These are phyloP conservation scores for Thalassaphorura encarpata DNA, from an alignment of 1,140 invertebrate genomes.

Conservation along the genomic window DNA sequence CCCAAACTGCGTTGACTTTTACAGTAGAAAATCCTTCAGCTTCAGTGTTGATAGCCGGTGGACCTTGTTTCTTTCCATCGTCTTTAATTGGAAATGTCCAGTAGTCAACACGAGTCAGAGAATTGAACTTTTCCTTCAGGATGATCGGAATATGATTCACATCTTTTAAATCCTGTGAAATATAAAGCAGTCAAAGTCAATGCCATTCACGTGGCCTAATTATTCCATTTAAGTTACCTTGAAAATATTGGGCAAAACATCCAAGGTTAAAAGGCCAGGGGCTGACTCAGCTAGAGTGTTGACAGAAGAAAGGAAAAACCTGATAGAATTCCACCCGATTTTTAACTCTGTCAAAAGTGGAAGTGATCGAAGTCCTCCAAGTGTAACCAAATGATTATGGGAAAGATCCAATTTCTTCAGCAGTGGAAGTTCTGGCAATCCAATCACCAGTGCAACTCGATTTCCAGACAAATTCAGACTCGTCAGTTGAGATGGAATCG, in stretches of 20 bases:
- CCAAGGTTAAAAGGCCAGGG: constrained; percentile 7
- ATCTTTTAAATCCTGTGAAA: constrained; percentile 22
- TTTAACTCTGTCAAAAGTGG: constrained; percentile 22
- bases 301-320: constrained; percentile 18
- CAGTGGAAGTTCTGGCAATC: constrained; percentile 14
- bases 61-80: too few relatives aligned
- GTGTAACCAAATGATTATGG: constrained; percentile 23
- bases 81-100: too few relatives aligned
- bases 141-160: constrained; percentile 20
- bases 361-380: constrained; percentile 13
- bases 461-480: constrained; percentile 13
- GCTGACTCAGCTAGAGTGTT: constrained; percentile 9
- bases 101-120: constrained; percentile 12
- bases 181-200: too few relatives aligned
- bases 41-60: too few relatives aligned
- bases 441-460: background rate
- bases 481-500: background rate
- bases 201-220: too few relatives aligned
- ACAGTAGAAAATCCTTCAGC: too few relatives aligned
- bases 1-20: too few relatives aligned
- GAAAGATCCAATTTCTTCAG: constrained; percentile 21
- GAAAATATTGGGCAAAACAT: constrained; percentile 27
- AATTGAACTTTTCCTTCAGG: constrained; percentile 5
- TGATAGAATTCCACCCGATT: constrained; percentile 17
- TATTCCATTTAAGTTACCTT: constrained; percentile 3